Base-by-base conservation (phyloP, 1,140 invertebrate genomes). In the Alviniconcha marisindica region DNA sequence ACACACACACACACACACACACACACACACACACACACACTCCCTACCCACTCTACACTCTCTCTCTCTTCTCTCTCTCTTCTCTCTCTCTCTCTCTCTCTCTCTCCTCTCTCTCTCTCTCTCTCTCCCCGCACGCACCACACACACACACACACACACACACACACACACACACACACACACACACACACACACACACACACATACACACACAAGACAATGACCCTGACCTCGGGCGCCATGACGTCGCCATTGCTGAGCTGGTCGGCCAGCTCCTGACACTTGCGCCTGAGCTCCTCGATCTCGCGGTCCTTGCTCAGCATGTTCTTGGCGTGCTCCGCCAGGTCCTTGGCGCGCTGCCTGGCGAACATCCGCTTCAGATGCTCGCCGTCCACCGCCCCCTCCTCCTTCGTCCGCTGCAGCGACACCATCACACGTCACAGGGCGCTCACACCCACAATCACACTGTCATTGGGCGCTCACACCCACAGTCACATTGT, bases 251-350 rank as follows among this genome's bases (percentile, higher is more conserved):
- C 85, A 66, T 89, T 90, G 76, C 89, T 89, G 28, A 92, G 90
- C 54, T 88, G 86, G 79, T 91, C 89, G 14, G 89, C 89, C n/a
- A 94, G 89, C 48, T 92, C 90, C 66, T 92, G 91, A 85, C 93
- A 93, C 76, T 93, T 90, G 51, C 89, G 90, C 56, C 93, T 91
- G 44, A 94, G 89, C 31, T 91, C 87, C 77, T 93, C 92, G 54
- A 94, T 93, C 86, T 94, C 93, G 21, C 89, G 86, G 80, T 94
- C 94, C 79, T 92, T 92, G 21, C 88, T 77, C 60, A 92, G 85
- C 89, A 91, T 90, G 44, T 79, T 88, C 83, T 92, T 92, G 79
- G 92, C 90, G 84, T 92, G 90, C 69, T 91, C 91, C 4, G 92
- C 88, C 42, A 92, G 86, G 77, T 92, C 91, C 81, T 90, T 90